phyloP scores from a whole-genome alignment of 2,113 vertebrate species.

The Stercorarius parasiticus region DNA sequence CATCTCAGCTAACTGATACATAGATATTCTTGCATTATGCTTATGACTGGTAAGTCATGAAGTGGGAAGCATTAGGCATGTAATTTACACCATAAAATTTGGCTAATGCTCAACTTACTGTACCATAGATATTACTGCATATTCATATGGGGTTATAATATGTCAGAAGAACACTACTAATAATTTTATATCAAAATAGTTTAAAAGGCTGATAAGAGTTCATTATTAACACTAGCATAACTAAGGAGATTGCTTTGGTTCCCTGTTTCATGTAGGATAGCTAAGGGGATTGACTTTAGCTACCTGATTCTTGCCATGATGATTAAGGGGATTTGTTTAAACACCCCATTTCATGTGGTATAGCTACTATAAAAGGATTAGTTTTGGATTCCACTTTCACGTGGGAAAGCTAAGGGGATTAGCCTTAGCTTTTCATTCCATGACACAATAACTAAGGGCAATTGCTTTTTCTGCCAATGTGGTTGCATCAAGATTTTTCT shows the following conservation, averaged over 20 bases:
- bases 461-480: conserved; percentile 16
- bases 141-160: neutral
- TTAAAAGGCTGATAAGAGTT: neutral
- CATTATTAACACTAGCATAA: conserved; percentile 40
- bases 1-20: neutral
- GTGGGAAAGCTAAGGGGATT: conserved; percentile 66
- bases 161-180: neutral
- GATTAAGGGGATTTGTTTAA: conserved; percentile 69
- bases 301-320: conserved; percentile 54
- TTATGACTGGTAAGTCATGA: neutral
- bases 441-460: conserved; percentile 58
- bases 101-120: neutral
- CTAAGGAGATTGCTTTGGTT: conserved; percentile 53
- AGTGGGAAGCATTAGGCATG: neutral
- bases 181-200: neutral
- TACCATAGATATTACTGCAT: neutral
- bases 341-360: conserved; percentile 53
- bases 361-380: conserved; percentile 70
- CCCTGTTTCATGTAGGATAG: conserved; percentile 5
- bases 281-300: conserved; percentile 57
- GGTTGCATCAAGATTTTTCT: conserved; percentile 19
- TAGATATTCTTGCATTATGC: neutral
- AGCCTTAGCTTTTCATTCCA: conserved; percentile 59
- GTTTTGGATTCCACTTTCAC: conserved; percentile 60
- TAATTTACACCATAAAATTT: neutral